A percentile compares a stretch with the other conserved stretches of the same genome.
These are phyloP conservation scores for Pogonomyrmex barbatus DNA, from an alignment of 1,140 invertebrate genomes.

Conservation along the genomic window DNA sequence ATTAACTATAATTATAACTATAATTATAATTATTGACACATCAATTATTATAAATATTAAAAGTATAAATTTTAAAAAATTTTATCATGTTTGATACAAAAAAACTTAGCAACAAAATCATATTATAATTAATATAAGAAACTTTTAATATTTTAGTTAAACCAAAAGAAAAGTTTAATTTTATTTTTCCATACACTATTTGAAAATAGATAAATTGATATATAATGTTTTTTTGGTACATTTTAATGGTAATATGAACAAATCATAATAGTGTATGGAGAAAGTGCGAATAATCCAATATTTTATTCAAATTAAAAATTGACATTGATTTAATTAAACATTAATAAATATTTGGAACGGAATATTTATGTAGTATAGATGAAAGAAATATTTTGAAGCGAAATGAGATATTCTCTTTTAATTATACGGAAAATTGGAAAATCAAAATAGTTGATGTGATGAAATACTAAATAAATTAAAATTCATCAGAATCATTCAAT, in stretches of 20 bases:
- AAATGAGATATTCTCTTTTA: conserved; percentile 11
- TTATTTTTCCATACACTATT: neutral
- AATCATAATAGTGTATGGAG: neutral
- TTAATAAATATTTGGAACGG: conserved; percentile 21
- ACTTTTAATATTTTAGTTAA: neutral
- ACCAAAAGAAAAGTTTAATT: neutral
- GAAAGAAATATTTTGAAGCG: neutral
- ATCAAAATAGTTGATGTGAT: neutral
- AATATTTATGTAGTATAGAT: neutral
- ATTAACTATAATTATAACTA: too few relatives aligned
- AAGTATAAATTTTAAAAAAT: neutral
- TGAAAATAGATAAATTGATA: neutral
- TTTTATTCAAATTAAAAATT: neutral
- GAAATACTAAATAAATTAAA: neutral
- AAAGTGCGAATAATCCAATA: neutral
- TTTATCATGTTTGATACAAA: too few relatives aligned
- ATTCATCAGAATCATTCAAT: too few relatives aligned
- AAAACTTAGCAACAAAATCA: neutral
- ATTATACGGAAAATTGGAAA: neutral
- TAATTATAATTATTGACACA: neutral
- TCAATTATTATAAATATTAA: conserved; percentile 22
- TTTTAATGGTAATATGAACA: neutral
- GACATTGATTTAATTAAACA: neutral
- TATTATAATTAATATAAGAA: neutral
- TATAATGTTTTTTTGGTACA: neutral